Base-by-base conservation (phyloP, 2,888 invertebrate genomes). In the Andrena praecox region DNA sequence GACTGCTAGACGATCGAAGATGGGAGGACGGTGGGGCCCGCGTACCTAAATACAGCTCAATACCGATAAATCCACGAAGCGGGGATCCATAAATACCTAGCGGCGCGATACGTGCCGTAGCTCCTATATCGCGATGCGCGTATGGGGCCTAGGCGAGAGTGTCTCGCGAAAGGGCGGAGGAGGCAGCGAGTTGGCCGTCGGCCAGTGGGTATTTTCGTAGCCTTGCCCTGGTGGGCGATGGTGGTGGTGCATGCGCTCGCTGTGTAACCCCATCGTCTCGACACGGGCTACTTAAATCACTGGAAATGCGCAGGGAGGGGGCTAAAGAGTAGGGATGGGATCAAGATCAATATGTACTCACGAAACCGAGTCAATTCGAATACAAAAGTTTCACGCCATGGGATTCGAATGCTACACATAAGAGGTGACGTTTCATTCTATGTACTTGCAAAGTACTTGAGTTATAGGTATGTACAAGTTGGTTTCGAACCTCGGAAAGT, bases 201-300 rank as follows among this genome's bases (percentile, higher is more conserved):
- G 91, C 92, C 92, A 92, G 87, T 81, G 86, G 88, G 91, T 91
- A 92, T 92, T 92, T 91, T 89, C 89, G 87, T 89, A 76, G 74
- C 72, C 50, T 59, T 63, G 66, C 63, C 69, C 27, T 2, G 63
- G 31, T 42, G 42, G 3, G 42, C 59, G 33, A 4, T 2, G 16
- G 35, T n/a, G 12, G 24, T 24, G 12, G 59, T 70, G 70, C 68
- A 72, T 48, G 85, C 71, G 72, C 59, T 64, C 72, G 50, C 27
- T 42, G 52, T 62, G 73, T 69, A 74, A 74, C 72, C 78, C 59
- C 62, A n/a, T 71, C 70, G 83, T 74, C 74, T 71, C 73, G 77
- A 63, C 80, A 85, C 85, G 79, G 82, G 86, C 91, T 90, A 85
- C 90, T 92, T 92, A 92, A 92, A 92, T 92, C 91, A 91, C 90